phyloP scores from a whole-genome alignment of 2,113 vertebrate species.

The Lamprotornis superbus region DNA sequence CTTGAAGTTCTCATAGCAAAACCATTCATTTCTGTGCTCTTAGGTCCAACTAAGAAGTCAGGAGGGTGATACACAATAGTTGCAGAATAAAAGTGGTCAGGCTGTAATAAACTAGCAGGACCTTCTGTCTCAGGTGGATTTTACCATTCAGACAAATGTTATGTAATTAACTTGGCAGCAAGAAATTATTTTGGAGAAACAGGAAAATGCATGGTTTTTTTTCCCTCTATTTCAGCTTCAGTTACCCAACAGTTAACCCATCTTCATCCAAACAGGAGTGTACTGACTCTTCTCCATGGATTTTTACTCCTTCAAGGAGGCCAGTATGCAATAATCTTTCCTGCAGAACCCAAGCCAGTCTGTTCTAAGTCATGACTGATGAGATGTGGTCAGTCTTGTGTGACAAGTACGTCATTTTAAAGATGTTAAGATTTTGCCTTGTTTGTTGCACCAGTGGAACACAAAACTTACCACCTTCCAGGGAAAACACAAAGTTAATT shows the following conservation, averaged over 20 bases:
- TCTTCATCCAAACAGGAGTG: not conserved
- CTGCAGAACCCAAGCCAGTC: not conserved
- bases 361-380: not conserved
- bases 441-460: not conserved
- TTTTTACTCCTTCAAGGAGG: not conserved
- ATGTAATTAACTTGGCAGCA: not conserved
- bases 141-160: not conserved
- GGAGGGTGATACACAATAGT: fast-evolving
- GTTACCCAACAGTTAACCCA: not conserved
- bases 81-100: not conserved
- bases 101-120: not conserved
- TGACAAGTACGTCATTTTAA: not conserved
- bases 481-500: not conserved
- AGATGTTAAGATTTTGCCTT: not conserved
- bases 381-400: not conserved
- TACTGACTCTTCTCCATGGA: not conserved
- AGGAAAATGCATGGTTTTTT: fast-evolving
- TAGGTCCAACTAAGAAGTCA: fast-evolving
- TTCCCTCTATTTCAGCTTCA: not conserved
- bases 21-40: not conserved
- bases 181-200: not conserved
- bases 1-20: not conserved
- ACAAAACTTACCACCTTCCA: not conserved
- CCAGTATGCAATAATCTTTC: not conserved
- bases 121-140: not conserved